Evolutionary conservation across 2,113 vertebrate species (phyloP).

Genomic region (Antennarius striatus): DNA sequence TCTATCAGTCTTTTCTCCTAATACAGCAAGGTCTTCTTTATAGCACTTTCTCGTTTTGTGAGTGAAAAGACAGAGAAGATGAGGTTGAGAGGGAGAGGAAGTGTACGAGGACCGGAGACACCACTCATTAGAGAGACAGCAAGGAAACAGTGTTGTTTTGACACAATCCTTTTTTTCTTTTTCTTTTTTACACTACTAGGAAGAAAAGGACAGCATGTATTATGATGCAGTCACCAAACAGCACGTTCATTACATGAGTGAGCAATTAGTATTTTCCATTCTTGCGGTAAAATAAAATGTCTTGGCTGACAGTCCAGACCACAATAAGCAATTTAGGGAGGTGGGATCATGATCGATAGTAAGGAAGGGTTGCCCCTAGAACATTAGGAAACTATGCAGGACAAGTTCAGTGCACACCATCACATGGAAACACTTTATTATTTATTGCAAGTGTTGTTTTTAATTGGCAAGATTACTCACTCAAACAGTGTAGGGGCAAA

Average conservation of each 20-base stretch:
- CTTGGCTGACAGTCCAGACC: slow-evolving; percentile 32
- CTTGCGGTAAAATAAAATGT: slow-evolving; percentile 35
- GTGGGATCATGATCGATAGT: slow-evolving; percentile 47
- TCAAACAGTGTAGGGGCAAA: slow-evolving; percentile 24
- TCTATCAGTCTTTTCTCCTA: slow-evolving; percentile 30
- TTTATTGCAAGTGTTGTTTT: slow-evolving; percentile 41
- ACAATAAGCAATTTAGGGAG: slow-evolving; percentile 36
- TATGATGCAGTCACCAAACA: slow-evolving; percentile 50
- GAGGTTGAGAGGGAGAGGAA: slow-evolving; percentile 5
- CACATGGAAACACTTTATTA: slow-evolving; percentile 51
- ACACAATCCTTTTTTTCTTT: slow-evolving; percentile 13
- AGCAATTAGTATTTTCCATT: slow-evolving; percentile 51
- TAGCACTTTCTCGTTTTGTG: slow-evolving; percentile 33
- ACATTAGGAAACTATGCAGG: slow-evolving; percentile 4
- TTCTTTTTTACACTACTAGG: neutral
- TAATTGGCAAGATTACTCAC: slow-evolving; percentile 28
- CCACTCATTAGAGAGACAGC: slow-evolving; percentile 35
- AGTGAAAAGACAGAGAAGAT: slow-evolving; percentile 16
- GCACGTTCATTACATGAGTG: slow-evolving; percentile 25
- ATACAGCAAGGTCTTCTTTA: slow-evolving; percentile 37
- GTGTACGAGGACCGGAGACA: slow-evolving; percentile 25
- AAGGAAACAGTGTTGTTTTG: slow-evolving; percentile 25
- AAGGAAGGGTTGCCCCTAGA: slow-evolving; percentile 1
- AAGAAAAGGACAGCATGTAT: slow-evolving; percentile 21
- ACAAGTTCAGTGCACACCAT: slow-evolving; percentile 32